These are phyloP conservation scores for Bruchidius siliquastri DNA, from an alignment of 2,888 invertebrate genomes.

Conservation along the genomic window DNA sequence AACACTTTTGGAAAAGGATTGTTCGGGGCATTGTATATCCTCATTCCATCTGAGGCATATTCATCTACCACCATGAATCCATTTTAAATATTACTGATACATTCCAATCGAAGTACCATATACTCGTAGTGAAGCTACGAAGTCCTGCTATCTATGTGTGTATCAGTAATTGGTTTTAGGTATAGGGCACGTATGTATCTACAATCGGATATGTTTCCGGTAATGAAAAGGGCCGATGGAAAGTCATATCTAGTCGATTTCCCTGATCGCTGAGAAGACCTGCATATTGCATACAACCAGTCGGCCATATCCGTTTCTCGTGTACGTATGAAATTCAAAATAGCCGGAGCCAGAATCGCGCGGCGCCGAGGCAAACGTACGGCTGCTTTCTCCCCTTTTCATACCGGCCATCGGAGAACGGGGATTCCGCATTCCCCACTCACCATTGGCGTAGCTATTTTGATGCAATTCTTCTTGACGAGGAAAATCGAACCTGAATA, in stretches of 20 bases:
- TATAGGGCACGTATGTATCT: neutral
- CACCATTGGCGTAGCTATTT: neutral
- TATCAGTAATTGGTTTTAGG: neutral
- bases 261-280: neutral
- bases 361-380: neutral
- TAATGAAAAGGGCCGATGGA: neutral
- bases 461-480: too few species aligned
- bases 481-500: too few species aligned
- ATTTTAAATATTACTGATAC: too few species aligned
- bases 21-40: too few species aligned
- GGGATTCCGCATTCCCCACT: neutral
- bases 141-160: too few species aligned
- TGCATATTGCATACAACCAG: neutral
- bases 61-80: too few species aligned
- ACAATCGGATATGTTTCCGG: neutral
- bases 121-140: too few species aligned
- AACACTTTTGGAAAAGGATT: too few species aligned
- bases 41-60: too few species aligned
- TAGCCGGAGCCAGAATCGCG: neutral
- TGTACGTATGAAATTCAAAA: neutral
- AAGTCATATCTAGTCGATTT: neutral
- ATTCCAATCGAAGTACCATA: too few species aligned
- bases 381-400: neutral
- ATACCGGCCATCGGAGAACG: neutral
- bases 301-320: neutral